Percentiles rank a stretch among this genome's conserved stretches.
Conservation (phyloP, 2,888 invertebrate genomes). For the Papilio elwesi region DNA sequence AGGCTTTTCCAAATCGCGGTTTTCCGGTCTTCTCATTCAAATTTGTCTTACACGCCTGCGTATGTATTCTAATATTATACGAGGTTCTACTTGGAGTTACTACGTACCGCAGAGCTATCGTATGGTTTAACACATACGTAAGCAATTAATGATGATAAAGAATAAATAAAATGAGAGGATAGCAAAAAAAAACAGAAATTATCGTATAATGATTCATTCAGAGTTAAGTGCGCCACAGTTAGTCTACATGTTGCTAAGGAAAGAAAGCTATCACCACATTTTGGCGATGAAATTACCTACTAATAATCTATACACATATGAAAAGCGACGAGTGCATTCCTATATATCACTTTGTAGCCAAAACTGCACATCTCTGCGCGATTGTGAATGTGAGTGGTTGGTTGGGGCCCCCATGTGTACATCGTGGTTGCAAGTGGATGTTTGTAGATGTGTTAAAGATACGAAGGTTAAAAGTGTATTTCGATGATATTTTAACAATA, state of each 20-base stretch:
- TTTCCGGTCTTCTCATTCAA: conserved; percentile 48
- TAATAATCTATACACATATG: no score
- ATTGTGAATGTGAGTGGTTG: no score
- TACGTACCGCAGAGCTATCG: no score
- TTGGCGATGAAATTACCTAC: no score
- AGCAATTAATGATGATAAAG: conserved; percentile 16
- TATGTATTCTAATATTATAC: conserved; percentile 50
- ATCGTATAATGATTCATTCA: background rate
- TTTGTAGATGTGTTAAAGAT: no score
- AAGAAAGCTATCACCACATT: background rate
- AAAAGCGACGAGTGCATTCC: no score
- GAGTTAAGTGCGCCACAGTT: background rate
- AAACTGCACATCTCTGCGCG: no score
- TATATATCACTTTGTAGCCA: no score
- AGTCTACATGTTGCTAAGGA: background rate
- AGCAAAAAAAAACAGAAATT: background rate
- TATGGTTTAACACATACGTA: background rate
- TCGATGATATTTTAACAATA: no score
- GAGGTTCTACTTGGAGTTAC: conserved; percentile 8
- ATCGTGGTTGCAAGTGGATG: no score
- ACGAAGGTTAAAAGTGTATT: no score
- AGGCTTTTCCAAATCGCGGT: conserved; percentile 30
- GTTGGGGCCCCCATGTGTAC: no score
- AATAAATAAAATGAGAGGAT: background rate
- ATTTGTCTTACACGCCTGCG: conserved; percentile 63